Percentiles rank a stretch among this genome's conserved stretches.
These are phyloP conservation scores for Etheostoma cragini DNA, from an alignment of 2,113 vertebrate genomes.

Conservation along the genomic window DNA sequence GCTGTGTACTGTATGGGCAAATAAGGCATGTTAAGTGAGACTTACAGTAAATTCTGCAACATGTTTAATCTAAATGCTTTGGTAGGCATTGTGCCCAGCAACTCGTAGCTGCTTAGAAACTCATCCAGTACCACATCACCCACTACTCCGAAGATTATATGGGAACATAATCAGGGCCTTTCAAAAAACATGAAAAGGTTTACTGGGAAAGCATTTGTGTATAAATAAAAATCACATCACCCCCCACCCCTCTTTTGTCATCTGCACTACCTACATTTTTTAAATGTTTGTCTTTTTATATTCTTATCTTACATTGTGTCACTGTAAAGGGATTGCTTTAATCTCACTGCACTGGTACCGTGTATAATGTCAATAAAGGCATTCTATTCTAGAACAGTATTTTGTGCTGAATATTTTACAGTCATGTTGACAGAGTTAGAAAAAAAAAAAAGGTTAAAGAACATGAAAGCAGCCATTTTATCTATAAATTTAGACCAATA, in stretches of 20 bases:
- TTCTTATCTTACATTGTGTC: no score
- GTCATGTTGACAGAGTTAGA: not conserved
- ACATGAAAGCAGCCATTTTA: not conserved
- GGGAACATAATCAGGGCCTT: conserved; percentile 41
- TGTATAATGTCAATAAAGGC: no score
- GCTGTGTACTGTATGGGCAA: conserved; percentile 19
- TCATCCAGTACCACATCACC: conserved; percentile 27
- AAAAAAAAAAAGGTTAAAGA: conserved; percentile 4
- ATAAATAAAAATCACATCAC: no score
- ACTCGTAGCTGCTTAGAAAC: conserved; percentile 50
- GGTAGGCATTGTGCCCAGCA: conserved; percentile 40
- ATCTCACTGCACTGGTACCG: no score
- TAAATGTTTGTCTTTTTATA: no score
- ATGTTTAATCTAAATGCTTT: conserved; percentile 56
- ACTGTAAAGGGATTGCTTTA: no score
- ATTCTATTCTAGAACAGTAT: no score
- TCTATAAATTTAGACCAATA: conserved; percentile 29
- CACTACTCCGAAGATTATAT: conserved; percentile 39
- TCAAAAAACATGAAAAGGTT: conserved; percentile 12
- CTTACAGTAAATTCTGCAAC: conserved; percentile 39
- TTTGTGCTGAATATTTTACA: conserved; percentile 9
- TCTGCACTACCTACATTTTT: no score
- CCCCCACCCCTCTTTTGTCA: no score
- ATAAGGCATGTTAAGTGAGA: conserved; percentile 42
- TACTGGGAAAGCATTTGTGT: conserved; percentile 14